Conservation (phyloP, 2,113 vertebrate species). For the Alces alces region DNA sequence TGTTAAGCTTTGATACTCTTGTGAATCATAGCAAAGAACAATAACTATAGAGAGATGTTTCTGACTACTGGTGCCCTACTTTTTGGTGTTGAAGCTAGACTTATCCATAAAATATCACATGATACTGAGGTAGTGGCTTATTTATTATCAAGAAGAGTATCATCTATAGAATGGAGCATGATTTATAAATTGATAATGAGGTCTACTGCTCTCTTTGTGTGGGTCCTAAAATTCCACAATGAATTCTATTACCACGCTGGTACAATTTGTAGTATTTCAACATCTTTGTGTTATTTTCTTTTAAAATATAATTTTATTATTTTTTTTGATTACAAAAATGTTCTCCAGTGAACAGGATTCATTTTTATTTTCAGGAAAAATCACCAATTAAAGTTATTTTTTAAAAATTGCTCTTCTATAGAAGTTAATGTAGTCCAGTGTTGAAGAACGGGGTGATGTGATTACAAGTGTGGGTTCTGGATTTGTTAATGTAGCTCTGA, state of each 20-base stretch:
- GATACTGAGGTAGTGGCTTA: not conserved
- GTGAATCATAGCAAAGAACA: not conserved
- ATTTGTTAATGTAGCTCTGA: not conserved
- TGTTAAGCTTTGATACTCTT: not conserved
- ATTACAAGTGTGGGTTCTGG: not conserved
- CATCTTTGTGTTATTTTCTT: not conserved
- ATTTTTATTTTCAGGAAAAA: conserved; percentile 3
- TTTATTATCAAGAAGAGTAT: not conserved
- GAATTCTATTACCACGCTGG: not conserved
- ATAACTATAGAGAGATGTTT: not conserved
- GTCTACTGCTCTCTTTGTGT: not conserved
- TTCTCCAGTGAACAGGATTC: not conserved
- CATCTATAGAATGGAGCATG: not conserved
- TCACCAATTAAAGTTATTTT: not conserved
- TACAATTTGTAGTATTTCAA: not conserved
- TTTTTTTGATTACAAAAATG: not conserved
- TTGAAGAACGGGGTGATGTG: not conserved
- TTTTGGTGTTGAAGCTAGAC: not conserved
- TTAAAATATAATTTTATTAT: not conserved
- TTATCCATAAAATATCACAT: not conserved
- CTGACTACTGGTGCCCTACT: not conserved
- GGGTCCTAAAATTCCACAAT: not conserved
- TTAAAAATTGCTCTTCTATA: not conserved
- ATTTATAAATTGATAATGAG: not conserved
- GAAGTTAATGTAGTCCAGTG: not conserved